Evolutionary conservation across 2,797 vertebrate genomes (phyloP), one percentile per base, ranked within the genome.

Genomic region (Enteromius fasciolatus): DNA sequence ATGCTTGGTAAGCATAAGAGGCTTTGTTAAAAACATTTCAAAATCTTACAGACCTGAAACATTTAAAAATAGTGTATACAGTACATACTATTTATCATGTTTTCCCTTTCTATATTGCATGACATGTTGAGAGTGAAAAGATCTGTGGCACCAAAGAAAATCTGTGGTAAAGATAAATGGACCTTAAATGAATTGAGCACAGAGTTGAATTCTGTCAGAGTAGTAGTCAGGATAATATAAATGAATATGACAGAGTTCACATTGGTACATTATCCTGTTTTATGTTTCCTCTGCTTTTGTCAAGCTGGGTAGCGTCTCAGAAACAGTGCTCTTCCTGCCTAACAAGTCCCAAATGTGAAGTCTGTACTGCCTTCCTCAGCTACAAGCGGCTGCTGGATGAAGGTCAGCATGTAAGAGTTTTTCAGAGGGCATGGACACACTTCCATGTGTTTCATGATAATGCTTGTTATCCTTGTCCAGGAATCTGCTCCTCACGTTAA

Each of bases 311-410:
- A 77, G 50, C 17, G 9, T 39, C 54, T 75, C 18, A 28, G n/a
- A 64, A 74, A 76, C 46, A 18, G 69, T 88, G 89, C 87, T 76
- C 80, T 89, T 28, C 11, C 86, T 81, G 81, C 54, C 90, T 94
- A 94, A 93, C 93, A 93, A 93, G 92, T 92, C 92, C 91, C 92
- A 14, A 28, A 86, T 91, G 92, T 88, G 87, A 89, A 52, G 84
- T 92, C 92, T 88, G 83, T 87, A 69, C 85, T 66, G 61, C 82
- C 76, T 73, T 82, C 84, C 85, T 86, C 79, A 90, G 88, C 90
- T 85, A 89, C 78, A 81, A 86, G 90, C 87, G 84, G 84, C 79
- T 73, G 39, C 44, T 80, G 84, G 86, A 91, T 84, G 88, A 86
- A 89, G 84, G 82, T 66, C 73, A 12, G 31, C 41, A 66, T 76